Evolutionary conservation across 2,113 vertebrate genomes (phyloP).

Genomic region (Geothlypis trichas): DNA sequence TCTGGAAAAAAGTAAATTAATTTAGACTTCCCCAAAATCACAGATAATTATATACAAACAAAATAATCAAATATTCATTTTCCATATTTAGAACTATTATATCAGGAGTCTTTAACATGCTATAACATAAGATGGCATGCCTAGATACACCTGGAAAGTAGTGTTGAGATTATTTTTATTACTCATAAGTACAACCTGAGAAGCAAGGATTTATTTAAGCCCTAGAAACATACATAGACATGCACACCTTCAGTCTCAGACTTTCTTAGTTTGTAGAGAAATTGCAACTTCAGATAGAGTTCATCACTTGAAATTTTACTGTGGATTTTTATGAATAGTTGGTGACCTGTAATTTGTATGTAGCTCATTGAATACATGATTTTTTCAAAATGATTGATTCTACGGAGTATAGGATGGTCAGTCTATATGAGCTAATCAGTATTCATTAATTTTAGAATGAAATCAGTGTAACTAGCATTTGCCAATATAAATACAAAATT

Average conservation of each 20-base stretch:
- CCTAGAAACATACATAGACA: not conserved
- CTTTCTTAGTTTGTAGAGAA: not conserved
- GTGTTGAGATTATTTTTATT: not conserved
- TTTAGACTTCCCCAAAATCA: not conserved
- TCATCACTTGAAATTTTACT: not conserved
- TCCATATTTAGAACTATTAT: not conserved
- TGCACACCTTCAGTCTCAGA: not conserved
- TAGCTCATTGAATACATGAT: not conserved
- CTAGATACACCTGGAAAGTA: not conserved
- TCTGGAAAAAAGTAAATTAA: not conserved
- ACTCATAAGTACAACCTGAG: not conserved
- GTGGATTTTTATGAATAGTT: not conserved
- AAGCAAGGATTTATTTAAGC: not conserved
- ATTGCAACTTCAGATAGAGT: not conserved
- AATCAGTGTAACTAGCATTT: not conserved
- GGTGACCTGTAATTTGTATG: not conserved
- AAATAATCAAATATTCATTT: not conserved
- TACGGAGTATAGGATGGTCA: not conserved
- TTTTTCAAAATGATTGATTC: not conserved
- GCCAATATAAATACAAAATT: not conserved
- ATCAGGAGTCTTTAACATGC: not conserved
- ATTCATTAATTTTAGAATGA: not conserved
- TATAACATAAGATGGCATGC: not conserved
- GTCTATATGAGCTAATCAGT: not conserved
- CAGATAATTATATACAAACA: not conserved